Evolutionary conservation across 1,140 invertebrate genomes (phyloP), one percentile per base, ranked within the genome.

Genomic region (Planococcus citri): DNA sequence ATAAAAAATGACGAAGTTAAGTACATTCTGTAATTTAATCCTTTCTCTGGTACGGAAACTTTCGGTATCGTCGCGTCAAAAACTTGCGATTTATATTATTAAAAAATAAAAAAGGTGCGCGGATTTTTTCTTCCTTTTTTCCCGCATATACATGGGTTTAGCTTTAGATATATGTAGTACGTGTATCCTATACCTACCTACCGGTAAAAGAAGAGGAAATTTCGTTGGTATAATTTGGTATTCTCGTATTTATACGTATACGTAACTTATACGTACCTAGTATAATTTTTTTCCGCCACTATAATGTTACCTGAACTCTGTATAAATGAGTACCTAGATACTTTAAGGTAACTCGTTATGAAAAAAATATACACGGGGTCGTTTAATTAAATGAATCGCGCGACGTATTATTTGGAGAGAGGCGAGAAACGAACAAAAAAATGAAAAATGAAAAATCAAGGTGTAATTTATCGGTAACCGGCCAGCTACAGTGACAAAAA

Each of bases 1-100:
- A 64, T 64, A 64, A 64, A 64, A 64, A 64, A 64, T 64, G 60
- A 64, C 60, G 6, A 64, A 64, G 60, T 64, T 25, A 12, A 64
- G 25, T 25, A 64, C 20, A 64, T 27, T 64, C 60, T 22, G 60
- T 64, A 64, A 64, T 64, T 64, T 64, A 64, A 64, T 64, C 60
- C 41, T 51, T 51, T 51, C 41, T 14, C n/a, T n/a, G 41, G 17
- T 17, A 20, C 41, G 41, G 41, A 51, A 51, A 51, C 12, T 51
- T 51, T 51, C n/a, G n/a, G 41, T 51, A 51, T 51, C 3, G 41
- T 51, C 41, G 41, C 41, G 41, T 51, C 41, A 51, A 51, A 51
- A 51, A 51, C 17, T 51, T n/a, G 3, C 12, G 41, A 51, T 51
- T 51, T 51, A 51, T 51, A 51, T 51, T 51, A 9, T 33, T 33